Evolutionary conservation across 2,888 invertebrate genomes (phyloP).

Genomic region (Lochmaea capreae): DNA sequence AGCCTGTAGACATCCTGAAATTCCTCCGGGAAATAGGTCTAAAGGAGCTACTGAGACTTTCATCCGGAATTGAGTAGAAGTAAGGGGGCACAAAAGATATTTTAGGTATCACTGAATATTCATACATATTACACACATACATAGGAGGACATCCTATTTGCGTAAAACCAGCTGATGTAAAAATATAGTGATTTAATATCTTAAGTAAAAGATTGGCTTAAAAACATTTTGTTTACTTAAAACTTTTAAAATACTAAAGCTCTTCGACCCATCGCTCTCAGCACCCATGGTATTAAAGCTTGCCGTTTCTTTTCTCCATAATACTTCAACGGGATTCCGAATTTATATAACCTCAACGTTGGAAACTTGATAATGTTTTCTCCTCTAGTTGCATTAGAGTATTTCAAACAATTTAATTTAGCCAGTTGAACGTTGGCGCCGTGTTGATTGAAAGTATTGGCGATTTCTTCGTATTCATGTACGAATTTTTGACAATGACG

Average conservation of each 20-base stretch:
- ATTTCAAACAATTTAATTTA: slow-evolving; percentile 76
- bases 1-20: too few relatives aligned
- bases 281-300: slow-evolving; percentile 63
- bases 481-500: slow-evolving; percentile 89
- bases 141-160: too few relatives aligned
- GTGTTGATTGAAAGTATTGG: slow-evolving; percentile 77
- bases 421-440: slow-evolving; percentile 60
- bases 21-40: too few relatives aligned
- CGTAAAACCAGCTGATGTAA: too few relatives aligned
- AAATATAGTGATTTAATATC: too few relatives aligned
- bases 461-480: slow-evolving; percentile 86
- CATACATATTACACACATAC: too few relatives aligned
- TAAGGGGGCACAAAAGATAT: too few relatives aligned
- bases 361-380: slow-evolving; percentile 75
- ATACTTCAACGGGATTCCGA: slow-evolving; percentile 70
- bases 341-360: slow-evolving; percentile 73
- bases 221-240: not conserved
- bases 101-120: too few relatives aligned
- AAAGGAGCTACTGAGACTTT: too few relatives aligned
- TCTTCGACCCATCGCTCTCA: slow-evolving; percentile 1
- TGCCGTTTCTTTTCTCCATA: slow-evolving; percentile 69
- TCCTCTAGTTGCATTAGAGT: slow-evolving; percentile 69
- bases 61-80: too few relatives aligned
- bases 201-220: too few relatives aligned
- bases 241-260: not conserved